Evolutionary conservation across 2,113 vertebrate genomes (phyloP), one percentile per base, ranked within the genome.

Genomic region (Desmodus rotundus): DNA sequence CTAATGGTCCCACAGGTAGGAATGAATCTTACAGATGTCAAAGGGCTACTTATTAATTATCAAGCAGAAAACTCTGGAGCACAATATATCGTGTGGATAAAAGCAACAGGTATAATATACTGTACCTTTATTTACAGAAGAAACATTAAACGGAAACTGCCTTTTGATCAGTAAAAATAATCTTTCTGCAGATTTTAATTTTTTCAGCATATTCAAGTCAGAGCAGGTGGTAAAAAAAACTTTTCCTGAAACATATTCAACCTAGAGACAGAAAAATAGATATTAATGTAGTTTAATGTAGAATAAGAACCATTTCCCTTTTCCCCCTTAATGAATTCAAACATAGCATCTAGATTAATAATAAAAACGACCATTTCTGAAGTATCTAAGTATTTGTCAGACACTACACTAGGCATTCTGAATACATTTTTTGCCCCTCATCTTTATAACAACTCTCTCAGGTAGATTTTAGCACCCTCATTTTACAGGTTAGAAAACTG

Each of bases 171-270:
- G 98, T 81, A 99, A 91, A 92, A 99, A 99, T 80, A 99, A 97
- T 17, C 99, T 98, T 96, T 99, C 99, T 3, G 98, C 99, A 61
- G 99, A 98, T 94, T 99, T 99, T 54, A 99, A 98, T n/a, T 93
- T 96, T 87, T 93, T 98, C 93, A 99, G 86, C 86, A 95, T 97
- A 22, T 58, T 33, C 61, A 98, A 93, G 31, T 95, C 93, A 2
- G 97, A 98, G 43, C 92, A 97, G 3, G 99, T 98, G 82, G 98
- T 98, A 97, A 99, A 99, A 96, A 99, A 99, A 72, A 99, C 99
- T 96, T 99, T 99, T 17, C 99, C 99, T 5, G 98, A 95, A 85
- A 99, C 67, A 43, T 96, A 98, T 95, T 98, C 98, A 97, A 99
- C 99, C 99, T 99, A 94, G 16, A 87, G 61, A 98, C 22, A 97